Base-by-base conservation (phyloP, 2,113 vertebrate genomes). In the Barnardius zonarius region DNA sequence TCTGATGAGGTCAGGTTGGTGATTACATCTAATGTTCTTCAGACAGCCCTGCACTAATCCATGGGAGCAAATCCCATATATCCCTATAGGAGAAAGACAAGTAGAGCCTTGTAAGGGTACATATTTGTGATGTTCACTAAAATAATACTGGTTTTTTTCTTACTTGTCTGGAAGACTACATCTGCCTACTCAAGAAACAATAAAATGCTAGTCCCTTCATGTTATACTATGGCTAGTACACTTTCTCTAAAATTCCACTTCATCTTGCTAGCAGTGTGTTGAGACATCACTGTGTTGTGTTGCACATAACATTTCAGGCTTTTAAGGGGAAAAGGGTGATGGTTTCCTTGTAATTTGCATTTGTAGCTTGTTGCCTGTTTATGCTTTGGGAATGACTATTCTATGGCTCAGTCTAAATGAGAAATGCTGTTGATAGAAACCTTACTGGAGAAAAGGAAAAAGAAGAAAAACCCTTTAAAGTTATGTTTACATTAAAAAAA, bases 1-100 rank as follows among this genome's bases (percentile, higher is more conserved):
- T 86, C 72, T 94, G 92, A 90, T 92, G 90, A 94, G 94, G 88
- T 96, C 86, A 86, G 79, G 55, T n/a, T 94, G 68, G 31, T 94
- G 90, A 90, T 95, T 94, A 73, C 78, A 76, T 88, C 68, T 77
- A 20, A 81, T 63, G 88, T 83, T 94, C 86, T 95, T 92, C 79
- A 88, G 41, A 30, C n/a, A 83, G 52, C 79, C 79, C 83, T 88
- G 63, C 28, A 20, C 52, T 92, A 86, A 90, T 83, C 63, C 63
- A 24, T 41, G 54, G 49, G n/a, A 86, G 28, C 22, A 86, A 92
- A 93, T 92, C 63, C n/a, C 61, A 46, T 39, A 39, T 22, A 86
- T 35, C 57, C 54, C 54, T 67, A 4, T 4, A 81, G 68, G 28
- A 76, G 18, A 88, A 64, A 52, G 24, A 22, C 18, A 78, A 73